phyloP scores from a whole-genome alignment of 2,113 vertebrate species.

The Protobothrops mucrosquamatus region DNA sequence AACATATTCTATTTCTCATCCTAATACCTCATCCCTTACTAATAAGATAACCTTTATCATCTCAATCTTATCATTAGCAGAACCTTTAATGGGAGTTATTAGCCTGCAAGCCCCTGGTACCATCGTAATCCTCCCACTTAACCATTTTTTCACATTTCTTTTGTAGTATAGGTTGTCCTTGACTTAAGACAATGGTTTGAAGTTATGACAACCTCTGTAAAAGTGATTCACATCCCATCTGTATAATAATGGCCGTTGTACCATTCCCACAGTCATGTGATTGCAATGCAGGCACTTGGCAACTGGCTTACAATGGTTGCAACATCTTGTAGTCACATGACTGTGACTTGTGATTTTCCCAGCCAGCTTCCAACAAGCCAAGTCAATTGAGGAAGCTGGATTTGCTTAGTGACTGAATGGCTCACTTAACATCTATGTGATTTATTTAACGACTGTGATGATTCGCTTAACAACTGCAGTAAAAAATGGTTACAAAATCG shows the following conservation, averaged over 20 bases:
- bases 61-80: no score
- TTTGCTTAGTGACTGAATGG: not conserved
- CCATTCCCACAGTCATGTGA: not conserved
- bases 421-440: not conserved
- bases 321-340: not conserved
- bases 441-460: not conserved
- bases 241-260: not conserved
- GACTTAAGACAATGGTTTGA: not conserved
- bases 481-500: not conserved
- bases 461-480: no score
- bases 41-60: no score
- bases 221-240: not conserved
- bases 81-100: conserved; percentile 43
- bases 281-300: not conserved
- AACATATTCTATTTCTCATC: no score
- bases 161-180: not conserved
- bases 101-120: conserved; percentile 5
- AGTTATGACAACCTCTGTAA: not conserved
- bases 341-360: not conserved
- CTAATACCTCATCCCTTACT: no score
- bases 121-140: conserved; percentile 39
- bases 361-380: not conserved
- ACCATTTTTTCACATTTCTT: conserved; percentile 51
- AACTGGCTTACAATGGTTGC: not conserved
- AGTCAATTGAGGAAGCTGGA: not conserved